Evolutionary conservation across 2,888 invertebrate genomes (phyloP).

Genomic region (Zeuzera pyrina): DNA sequence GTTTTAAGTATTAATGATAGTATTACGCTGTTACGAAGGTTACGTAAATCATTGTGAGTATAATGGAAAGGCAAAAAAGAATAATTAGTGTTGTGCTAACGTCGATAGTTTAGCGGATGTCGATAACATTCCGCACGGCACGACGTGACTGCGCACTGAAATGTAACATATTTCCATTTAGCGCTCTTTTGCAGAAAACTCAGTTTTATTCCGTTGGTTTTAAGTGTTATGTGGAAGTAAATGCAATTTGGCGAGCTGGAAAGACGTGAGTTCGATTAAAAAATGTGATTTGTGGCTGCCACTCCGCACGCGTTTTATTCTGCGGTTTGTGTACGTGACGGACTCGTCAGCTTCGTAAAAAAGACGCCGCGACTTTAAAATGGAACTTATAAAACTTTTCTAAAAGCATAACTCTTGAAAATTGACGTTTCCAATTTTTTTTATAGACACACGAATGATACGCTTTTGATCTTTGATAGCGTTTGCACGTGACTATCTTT

Average conservation of each 20-base stretch:
- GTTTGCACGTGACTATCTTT: too few relatives aligned
- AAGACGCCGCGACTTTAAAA: constrained; percentile 23
- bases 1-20: constrained; percentile 50
- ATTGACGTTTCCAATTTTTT: too few relatives aligned
- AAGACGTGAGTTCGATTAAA: constrained; percentile 68
- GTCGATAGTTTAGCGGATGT: constrained; percentile 69
- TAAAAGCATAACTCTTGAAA: too few relatives aligned
- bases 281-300: constrained; percentile 70
- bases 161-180: constrained; percentile 40
- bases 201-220: too few relatives aligned
- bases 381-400: constrained; percentile 28
- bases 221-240: too few relatives aligned
- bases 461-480: too few relatives aligned
- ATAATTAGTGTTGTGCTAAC: constrained; percentile 64
- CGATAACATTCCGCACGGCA: constrained; percentile 48
- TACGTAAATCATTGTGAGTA: constrained; percentile 62
- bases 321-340: constrained; percentile 60
- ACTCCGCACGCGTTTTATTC: constrained; percentile 64
- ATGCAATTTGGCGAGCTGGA: constrained; percentile 23
- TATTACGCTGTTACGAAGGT: constrained; percentile 48
- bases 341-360: constrained; percentile 45
- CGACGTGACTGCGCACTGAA: constrained; percentile 60
- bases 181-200: too few relatives aligned
- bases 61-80: constrained; percentile 49
- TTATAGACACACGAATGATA: too few relatives aligned